Evolutionary conservation across 2,113 vertebrate species (phyloP).

Genomic region (Herpetotheres cachinnans): DNA sequence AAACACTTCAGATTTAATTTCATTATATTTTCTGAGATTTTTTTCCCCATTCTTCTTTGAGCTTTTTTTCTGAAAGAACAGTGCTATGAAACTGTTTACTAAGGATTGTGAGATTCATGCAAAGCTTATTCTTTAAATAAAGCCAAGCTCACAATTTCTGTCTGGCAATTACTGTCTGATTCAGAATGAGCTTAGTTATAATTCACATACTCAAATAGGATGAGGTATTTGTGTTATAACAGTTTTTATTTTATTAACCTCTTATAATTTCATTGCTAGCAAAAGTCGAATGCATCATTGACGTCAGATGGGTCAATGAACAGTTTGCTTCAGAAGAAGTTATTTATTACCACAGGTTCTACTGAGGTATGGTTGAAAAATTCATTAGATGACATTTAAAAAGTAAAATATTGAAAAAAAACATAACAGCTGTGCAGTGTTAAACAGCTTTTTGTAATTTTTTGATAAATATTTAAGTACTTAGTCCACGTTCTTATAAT

Average conservation of each 20-base stretch:
- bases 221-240: background rate
- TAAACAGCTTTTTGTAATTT: background rate
- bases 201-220: background rate
- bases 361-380: slow-evolving; percentile 72
- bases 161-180: background rate
- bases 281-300: background rate
- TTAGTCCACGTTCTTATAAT: background rate
- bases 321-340: slow-evolving; percentile 70
- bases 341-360: slow-evolving; percentile 77
- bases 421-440: background rate
- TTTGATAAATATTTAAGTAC: background rate
- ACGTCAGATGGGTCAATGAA: slow-evolving; percentile 20
- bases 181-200: background rate
- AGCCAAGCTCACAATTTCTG: background rate
- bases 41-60: background rate
- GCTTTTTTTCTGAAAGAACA: background rate
- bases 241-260: slow-evolving; percentile 1
- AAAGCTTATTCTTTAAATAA: background rate
- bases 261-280: slow-evolving; percentile 21
- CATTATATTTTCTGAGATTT: background rate
- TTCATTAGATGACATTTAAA: background rate
- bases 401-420: background rate
- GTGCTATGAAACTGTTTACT: background rate
- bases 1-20: background rate
- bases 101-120: background rate